Base-by-base conservation (phyloP, 2,888 invertebrate species). In the Criorhina ranunculi region DNA sequence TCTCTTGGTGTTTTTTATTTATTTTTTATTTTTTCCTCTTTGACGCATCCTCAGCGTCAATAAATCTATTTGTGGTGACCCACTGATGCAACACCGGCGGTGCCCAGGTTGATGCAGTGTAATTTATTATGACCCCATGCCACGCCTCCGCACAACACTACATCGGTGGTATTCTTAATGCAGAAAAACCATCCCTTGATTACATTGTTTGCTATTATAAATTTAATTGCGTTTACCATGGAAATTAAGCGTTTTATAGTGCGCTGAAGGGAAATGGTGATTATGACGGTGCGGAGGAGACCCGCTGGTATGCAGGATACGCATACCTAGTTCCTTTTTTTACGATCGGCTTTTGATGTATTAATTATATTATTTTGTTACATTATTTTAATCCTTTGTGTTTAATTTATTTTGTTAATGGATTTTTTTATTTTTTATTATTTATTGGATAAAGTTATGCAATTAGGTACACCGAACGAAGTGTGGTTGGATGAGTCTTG, bases 171-270 rank as follows among this genome's bases (percentile, higher is more conserved):
- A 59, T 75, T 75, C 75, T 79, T 79, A 79, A 79, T 79, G 83
- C 75, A 57, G 69, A 64, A 79, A 69, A 83, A 83, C 79, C 83
- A 79, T 69, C 83, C 83, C 83, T 64, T 79, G 83, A 85, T 85
- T 85, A 85, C 55, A 85, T 75, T 75, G 83, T 85, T 79, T 85
- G 79, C 79, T 79, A 69, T 85, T 85, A 85, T 85, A 75, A 85
- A 85, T 85, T 85, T 79, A 85, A 85, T 85, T 85, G 83, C 79
- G 69, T 79, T 79, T 42, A 42, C 75, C 79, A 85, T 85, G 83
- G 79, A 85, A 79, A 85, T 85, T 85, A 85, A 85, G 75, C 79
- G 79, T 79, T 85, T 79, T 75, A 75, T 69, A 75, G 70, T 66
- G 51, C 42, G 46, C 62, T 64, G 62, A 62, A 64, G 83, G 29